These are phyloP conservation scores for Camponotus pennsylvanicus DNA, from an alignment of 1,140 invertebrate genomes.

Conservation along the genomic window DNA sequence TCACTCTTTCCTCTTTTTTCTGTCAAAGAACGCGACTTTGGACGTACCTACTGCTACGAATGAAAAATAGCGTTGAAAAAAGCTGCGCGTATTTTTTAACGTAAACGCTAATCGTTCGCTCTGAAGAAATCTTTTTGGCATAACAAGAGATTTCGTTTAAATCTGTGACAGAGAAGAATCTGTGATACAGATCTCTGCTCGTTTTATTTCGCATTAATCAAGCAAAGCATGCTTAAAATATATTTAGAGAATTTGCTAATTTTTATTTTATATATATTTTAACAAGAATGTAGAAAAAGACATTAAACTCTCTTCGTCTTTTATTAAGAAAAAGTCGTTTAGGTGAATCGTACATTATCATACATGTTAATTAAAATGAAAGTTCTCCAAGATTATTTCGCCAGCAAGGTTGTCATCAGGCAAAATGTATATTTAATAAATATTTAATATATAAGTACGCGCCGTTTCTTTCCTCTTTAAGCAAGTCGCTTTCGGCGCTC, in stretches of 20 bases:
- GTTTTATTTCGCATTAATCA: not conserved
- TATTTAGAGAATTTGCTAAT: not conserved
- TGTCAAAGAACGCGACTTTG: not conserved
- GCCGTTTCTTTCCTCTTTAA: slow-evolving; percentile 43
- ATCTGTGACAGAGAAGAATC: not conserved
- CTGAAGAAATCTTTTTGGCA: not conserved
- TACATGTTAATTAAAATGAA: slow-evolving; percentile 30
- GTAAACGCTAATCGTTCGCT: slow-evolving; percentile 25
- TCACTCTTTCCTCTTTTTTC: not conserved
- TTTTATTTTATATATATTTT: not conserved
- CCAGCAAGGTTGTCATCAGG: slow-evolving; percentile 42
- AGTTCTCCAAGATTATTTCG: not conserved
- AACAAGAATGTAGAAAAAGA: not conserved
- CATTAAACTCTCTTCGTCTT: not conserved
- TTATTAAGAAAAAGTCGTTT: not conserved
- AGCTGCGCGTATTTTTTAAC: slow-evolving; percentile 5
- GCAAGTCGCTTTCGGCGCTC: slow-evolving; percentile 45
- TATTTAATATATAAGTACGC: slow-evolving; percentile 44
- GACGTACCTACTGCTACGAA: not conserved
- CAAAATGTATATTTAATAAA: slow-evolving; percentile 57
- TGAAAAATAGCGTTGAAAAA: slow-evolving; percentile 1
- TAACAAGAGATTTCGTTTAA: not conserved
- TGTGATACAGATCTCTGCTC: not conserved
- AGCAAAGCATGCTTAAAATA: not conserved
- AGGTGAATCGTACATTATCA: too few relatives aligned